Percentiles rank a stretch among this genome's conserved stretches.
phyloP scores from a whole-genome alignment of 2,888 invertebrate species.

The Podotricha telesiphe region DNA sequence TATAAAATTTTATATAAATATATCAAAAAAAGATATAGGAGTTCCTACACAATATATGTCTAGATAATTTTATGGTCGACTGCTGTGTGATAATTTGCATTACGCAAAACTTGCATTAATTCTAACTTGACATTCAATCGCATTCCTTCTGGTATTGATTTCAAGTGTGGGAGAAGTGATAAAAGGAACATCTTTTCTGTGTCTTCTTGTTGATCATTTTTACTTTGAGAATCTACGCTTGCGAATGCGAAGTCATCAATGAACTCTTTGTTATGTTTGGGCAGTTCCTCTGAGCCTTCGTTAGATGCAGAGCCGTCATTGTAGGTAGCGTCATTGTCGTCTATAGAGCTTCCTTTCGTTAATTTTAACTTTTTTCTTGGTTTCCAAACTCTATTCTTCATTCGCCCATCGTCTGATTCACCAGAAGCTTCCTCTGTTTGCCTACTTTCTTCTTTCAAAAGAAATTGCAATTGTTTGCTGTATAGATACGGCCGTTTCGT shows the following conservation, averaged over 20 bases:
- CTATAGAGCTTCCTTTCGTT: constrained; percentile 59
- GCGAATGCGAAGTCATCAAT: constrained; percentile 70
- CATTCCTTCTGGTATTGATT: constrained; percentile 67
- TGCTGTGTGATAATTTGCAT: constrained; percentile 59
- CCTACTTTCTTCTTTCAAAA: constrained; percentile 63
- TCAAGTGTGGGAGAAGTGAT: constrained; percentile 72
- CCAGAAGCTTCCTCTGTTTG: constrained; percentile 49
- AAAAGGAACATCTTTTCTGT: constrained; percentile 72
- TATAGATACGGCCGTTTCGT: constrained; percentile 71
- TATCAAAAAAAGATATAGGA: background rate
- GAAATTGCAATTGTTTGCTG: constrained; percentile 65
- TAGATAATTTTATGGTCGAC: constrained; percentile 55
- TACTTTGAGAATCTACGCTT: constrained; percentile 59
- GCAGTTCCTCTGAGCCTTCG: constrained; percentile 46
- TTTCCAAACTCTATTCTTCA: constrained; percentile 55
- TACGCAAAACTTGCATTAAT: constrained; percentile 72
- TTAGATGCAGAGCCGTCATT: constrained; percentile 53
- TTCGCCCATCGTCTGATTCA: constrained; percentile 59
- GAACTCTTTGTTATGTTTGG: constrained; percentile 39
- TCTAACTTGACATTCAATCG: constrained; percentile 73
- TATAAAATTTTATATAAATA: constrained; percentile 4
- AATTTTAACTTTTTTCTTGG: constrained; percentile 60
- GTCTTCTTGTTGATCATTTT: constrained; percentile 61
- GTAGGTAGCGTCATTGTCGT: constrained; percentile 54
- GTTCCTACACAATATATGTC: constrained; percentile 16